Evolutionary conservation across 2,888 invertebrate species (phyloP), one percentile per base, ranked within the genome.

Genomic region (Eurytoma adleriae): DNA sequence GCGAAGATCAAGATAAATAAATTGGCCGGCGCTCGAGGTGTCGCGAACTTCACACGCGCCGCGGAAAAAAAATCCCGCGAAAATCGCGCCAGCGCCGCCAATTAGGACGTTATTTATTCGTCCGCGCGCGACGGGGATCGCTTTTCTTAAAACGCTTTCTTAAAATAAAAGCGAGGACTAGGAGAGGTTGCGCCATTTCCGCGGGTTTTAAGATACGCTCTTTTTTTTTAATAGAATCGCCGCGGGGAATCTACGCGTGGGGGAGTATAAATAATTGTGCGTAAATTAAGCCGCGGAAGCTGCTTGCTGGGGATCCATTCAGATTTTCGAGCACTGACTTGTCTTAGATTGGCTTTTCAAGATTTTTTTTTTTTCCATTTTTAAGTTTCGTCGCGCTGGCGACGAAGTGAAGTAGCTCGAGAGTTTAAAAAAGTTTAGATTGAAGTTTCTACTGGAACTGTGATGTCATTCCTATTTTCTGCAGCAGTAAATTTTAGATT

Each of bases 1-100:
- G 30, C 14, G 56, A 50, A 40, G 67, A 64, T 24, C 59, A 40
- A 50, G 30, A 71, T 74, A 79, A 79, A 79, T 79, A 48, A 68
- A 52, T 68, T 7, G 67, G 57, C 40, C 52, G 69, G 3, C 27
- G 18, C 30, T 50, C 14, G 40, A 56, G 30, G 40, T 7, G 69
- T 18, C 2, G 54, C 16, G 54, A 54, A n/a, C 54, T 14, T n/a
- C 16, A 54, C 54, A 54, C 20, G 40, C 68, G n/a, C 69, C 20
- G 14, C 40, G 59, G n/a, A 70, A 48, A 40, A 61, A 54, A n/a
- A 61, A 16, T 50, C 18, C 20, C 27, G 40, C 59, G n/a, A 50
- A 61, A 61, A 59, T 70, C 24, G 59, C n/a, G n/a, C n/a, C 61
- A 59, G 50, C 71, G 24, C 40, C 50, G 54, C 50, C 50, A 71